These are phyloP conservation scores for Carassius gibelio DNA, from an alignment of 2,113 vertebrate genomes.

Conservation along the genomic window DNA sequence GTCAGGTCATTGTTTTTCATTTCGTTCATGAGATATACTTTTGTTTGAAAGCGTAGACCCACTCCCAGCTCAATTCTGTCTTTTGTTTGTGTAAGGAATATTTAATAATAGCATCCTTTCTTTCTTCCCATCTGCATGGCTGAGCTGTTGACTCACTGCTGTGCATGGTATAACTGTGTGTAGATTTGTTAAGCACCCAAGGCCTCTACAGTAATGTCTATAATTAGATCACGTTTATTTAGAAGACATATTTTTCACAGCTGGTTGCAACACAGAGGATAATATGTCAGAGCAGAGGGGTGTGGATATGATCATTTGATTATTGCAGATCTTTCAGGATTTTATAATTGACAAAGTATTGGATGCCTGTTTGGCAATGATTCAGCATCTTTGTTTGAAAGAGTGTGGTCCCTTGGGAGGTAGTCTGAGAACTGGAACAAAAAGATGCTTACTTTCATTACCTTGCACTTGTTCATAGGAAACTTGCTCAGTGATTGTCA, in stretches of 20 bases:
- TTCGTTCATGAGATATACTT: conserved; percentile 33
- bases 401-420: not conserved
- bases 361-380: conserved; percentile 42
- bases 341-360: conserved; percentile 38
- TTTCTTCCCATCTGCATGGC: not conserved
- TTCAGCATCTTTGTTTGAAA: conserved; percentile 39
- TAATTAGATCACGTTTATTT: conserved; percentile 22
- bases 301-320: not conserved
- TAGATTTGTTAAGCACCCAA: not conserved
- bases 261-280: conserved; percentile 14
- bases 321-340: conserved; percentile 41
- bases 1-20: conserved; percentile 29
- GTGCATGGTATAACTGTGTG: not conserved
- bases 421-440: not conserved
- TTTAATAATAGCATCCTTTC: conserved; percentile 12
- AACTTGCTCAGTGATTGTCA: not conserved
- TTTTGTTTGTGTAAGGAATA: not conserved
- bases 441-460: conserved; percentile 10
- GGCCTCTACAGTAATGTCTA: conserved; percentile 15
- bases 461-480: not conserved
- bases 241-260: conserved; percentile 24
- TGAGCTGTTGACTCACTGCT: not conserved
- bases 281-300: conserved; percentile 32
- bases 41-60: not conserved
- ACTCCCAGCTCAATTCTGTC: not conserved